Evolutionary conservation across 2,888 invertebrate species (phyloP).

Genomic region (Synanthedon andrenaeformis): DNA sequence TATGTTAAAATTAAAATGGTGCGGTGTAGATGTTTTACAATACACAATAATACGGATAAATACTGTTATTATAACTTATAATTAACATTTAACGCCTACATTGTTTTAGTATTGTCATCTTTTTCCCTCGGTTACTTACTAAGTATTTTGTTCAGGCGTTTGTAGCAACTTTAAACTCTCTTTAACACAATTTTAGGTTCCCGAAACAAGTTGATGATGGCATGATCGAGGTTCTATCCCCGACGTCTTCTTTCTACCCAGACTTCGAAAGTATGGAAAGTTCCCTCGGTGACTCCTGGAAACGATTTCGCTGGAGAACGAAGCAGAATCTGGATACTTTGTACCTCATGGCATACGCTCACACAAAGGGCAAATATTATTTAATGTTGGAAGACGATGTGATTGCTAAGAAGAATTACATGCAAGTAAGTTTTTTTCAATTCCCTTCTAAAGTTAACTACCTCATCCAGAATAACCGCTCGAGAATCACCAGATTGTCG

Average conservation of each 20-base stretch:
- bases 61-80: too few species aligned
- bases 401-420: constrained; percentile 85
- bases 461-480: too few species aligned
- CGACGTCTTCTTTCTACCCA: constrained; percentile 88
- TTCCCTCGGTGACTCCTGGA: constrained; percentile 87
- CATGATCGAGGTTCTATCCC: constrained; percentile 89
- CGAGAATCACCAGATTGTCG: too few species aligned
- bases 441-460: not conserved
- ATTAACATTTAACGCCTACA: too few species aligned
- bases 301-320: constrained; percentile 90
- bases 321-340: constrained; percentile 96
- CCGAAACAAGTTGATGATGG: constrained; percentile 80
- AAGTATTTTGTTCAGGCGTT: too few species aligned
- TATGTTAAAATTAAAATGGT: too few species aligned
- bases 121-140: too few species aligned
- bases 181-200: constrained; percentile 72
- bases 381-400: constrained; percentile 96
- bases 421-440: constrained; percentile 82
- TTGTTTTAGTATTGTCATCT: too few species aligned
- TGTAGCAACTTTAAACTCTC: too few species aligned
- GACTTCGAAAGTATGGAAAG: constrained; percentile 80
- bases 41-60: too few species aligned
- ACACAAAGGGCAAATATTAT: constrained; percentile 88
- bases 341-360: constrained; percentile 94
- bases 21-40: too few species aligned